Percentiles rank a stretch among this genome's conserved stretches.
Conservation (phyloP, 2,888 invertebrate genomes). For the Argyresthia albistria region DNA sequence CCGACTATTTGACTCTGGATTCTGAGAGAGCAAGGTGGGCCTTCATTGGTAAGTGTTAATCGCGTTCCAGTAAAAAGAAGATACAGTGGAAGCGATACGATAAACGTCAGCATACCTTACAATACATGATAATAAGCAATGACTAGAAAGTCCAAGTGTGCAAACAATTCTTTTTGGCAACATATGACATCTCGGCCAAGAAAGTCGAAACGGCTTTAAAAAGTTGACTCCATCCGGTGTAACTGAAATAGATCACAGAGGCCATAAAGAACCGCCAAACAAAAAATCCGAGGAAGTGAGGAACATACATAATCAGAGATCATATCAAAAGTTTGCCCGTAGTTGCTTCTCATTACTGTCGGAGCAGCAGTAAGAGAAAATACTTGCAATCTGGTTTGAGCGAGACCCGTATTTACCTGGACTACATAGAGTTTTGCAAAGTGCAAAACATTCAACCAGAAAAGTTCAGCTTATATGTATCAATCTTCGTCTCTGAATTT, state of each 20-base stretch:
- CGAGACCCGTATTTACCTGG: conserved; percentile 8
- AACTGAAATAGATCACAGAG: conserved; percentile 1
- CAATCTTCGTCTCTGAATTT: conserved; percentile 10
- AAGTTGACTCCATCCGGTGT: neutral
- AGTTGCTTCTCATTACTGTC: neutral
- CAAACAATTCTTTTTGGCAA: neutral
- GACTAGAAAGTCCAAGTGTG: neutral
- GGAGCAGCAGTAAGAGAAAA: conserved; percentile 2
- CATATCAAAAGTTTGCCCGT: conserved; percentile 1
- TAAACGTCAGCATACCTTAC: neutral
- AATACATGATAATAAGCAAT: neutral
- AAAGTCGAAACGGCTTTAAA: neutral
- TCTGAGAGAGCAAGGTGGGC: conserved; percentile 4
- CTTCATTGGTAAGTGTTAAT: neutral
- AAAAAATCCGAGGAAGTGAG: conserved; percentile 5
- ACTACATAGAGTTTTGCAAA: conserved; percentile 10
- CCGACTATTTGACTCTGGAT: conserved; percentile 1
- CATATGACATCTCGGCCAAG: neutral
- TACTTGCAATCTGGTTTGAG: conserved; percentile 8
- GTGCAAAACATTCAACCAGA: conserved; percentile 7
- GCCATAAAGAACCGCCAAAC: conserved; percentile 3
- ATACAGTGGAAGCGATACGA: neutral
- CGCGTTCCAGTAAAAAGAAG: neutral
- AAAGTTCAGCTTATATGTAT: conserved; percentile 8
- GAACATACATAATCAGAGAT: conserved; percentile 5